Evolutionary conservation across 1,140 invertebrate species (phyloP).

Genomic region (Drosophila equinoxialis): DNA sequence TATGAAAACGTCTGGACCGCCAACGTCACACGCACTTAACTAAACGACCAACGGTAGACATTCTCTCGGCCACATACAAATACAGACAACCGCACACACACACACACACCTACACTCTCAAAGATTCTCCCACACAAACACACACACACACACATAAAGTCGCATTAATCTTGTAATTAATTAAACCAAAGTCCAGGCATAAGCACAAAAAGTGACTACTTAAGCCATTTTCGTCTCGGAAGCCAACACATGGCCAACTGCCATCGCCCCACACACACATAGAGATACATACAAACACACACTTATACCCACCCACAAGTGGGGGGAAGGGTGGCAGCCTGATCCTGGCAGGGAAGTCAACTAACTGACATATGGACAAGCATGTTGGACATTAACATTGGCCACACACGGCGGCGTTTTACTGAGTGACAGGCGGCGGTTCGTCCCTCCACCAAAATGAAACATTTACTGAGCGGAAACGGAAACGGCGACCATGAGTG

Average conservation of each 20-base stretch:
- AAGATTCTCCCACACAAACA: background rate
- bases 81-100: constrained; percentile 25
- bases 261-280: constrained; percentile 7
- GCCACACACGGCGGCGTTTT: constrained; percentile 46
- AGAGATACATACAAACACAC: background rate
- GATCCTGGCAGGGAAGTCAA: constrained; percentile 41
- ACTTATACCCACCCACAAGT: background rate
- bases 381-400: constrained; percentile 71
- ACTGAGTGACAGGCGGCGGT: constrained; percentile 63
- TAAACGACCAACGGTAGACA: constrained; percentile 40
- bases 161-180: constrained; percentile 80
- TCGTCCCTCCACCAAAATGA: constrained; percentile 55
- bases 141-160: constrained; percentile 42
- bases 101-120: constrained; percentile 34
- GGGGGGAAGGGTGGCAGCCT: background rate
- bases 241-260: constrained; percentile 69
- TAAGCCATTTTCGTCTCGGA: constrained; percentile 76
- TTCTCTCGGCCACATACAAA: background rate
- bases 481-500: constrained; percentile 64
- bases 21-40: constrained; percentile 47
- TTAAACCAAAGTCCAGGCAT: constrained; percentile 79
- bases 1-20: constrained; percentile 44
- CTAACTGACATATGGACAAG: constrained; percentile 77
- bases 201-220: constrained; percentile 81
- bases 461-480: constrained; percentile 76